These are phyloP conservation scores for Oryzias melastigma DNA, from an alignment of 2,113 vertebrate genomes.

Conservation along the genomic window DNA sequence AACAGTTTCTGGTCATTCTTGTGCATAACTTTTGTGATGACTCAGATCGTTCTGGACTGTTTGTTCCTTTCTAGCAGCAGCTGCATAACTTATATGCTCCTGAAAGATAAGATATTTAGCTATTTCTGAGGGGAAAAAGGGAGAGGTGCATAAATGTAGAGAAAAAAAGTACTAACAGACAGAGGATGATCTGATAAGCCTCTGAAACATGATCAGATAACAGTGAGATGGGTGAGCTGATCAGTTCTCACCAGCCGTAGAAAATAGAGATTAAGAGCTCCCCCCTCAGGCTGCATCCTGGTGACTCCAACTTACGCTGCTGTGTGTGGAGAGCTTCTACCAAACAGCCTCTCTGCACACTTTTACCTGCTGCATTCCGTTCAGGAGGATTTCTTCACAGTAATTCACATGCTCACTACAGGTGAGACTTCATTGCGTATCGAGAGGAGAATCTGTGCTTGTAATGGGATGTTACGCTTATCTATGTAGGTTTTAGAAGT, in stretches of 20 bases:
- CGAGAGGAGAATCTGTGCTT: too few species aligned
- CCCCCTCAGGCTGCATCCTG: slow-evolving; percentile 36
- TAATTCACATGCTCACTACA: slow-evolving; percentile 41
- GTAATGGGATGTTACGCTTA: too few species aligned
- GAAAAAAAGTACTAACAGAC: slow-evolving; percentile 8
- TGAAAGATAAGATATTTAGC: slow-evolving; percentile 2
- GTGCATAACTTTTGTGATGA: neutral
- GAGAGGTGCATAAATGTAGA: slow-evolving; percentile 2
- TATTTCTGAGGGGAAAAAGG: slow-evolving; percentile 19
- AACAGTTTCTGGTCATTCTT: neutral
- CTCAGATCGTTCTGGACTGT: neutral
- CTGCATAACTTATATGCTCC: neutral
- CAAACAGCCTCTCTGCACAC: slow-evolving; percentile 21
- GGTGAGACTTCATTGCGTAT: slow-evolving; percentile 29
- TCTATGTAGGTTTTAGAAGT: too few species aligned
- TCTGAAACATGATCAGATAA: slow-evolving; percentile 50
- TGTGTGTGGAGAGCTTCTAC: slow-evolving; percentile 32
- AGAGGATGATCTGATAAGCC: slow-evolving; percentile 56
- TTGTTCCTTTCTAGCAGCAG: slow-evolving; percentile 15
- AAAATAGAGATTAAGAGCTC: slow-evolving; percentile 42
- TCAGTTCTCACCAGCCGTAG: slow-evolving; percentile 21
- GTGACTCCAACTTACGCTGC: slow-evolving; percentile 24
- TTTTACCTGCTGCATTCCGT: slow-evolving; percentile 26
- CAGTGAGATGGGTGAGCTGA: slow-evolving; percentile 37
- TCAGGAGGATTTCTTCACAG: slow-evolving; percentile 37